Evolutionary conservation across 2,113 vertebrate genomes (phyloP).

Genomic region (Daubentonia madagascariensis): DNA sequence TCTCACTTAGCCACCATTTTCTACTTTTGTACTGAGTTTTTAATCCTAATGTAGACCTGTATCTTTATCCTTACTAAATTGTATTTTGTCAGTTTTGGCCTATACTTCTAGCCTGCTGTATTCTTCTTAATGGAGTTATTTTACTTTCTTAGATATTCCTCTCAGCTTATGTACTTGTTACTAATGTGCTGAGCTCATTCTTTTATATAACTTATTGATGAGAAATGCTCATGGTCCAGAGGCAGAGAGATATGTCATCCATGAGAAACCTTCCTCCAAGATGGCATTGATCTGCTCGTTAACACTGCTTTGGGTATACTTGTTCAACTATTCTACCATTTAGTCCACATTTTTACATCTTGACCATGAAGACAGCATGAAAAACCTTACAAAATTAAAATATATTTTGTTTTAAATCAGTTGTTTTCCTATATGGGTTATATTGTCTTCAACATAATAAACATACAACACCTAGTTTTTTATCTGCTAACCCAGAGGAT

Average conservation of each 20-base stretch:
- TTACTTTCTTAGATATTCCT: not conserved
- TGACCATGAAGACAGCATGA: not conserved
- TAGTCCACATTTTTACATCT: not conserved
- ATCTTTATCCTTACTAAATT: not conserved
- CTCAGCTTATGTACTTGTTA: not conserved
- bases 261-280: not conserved
- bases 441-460: not conserved
- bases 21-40: not conserved
- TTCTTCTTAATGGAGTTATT: not conserved
- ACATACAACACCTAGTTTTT: not conserved
- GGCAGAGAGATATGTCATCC: not conserved
- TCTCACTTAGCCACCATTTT: not conserved
- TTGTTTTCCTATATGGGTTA: not conserved
- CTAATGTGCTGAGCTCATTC: not conserved
- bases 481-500: not conserved
- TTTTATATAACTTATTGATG: not conserved
- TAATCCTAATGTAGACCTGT: not conserved
- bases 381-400: conserved; percentile 2
- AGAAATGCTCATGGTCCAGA: not conserved
- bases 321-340: not conserved
- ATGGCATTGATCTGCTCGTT: not conserved
- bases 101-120: not conserved
- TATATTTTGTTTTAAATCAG: conserved; percentile 26
- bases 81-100: not conserved
- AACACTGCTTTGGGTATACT: not conserved